phyloP scores from a whole-genome alignment of 2,113 vertebrate genomes.

The Anser cygnoides region DNA sequence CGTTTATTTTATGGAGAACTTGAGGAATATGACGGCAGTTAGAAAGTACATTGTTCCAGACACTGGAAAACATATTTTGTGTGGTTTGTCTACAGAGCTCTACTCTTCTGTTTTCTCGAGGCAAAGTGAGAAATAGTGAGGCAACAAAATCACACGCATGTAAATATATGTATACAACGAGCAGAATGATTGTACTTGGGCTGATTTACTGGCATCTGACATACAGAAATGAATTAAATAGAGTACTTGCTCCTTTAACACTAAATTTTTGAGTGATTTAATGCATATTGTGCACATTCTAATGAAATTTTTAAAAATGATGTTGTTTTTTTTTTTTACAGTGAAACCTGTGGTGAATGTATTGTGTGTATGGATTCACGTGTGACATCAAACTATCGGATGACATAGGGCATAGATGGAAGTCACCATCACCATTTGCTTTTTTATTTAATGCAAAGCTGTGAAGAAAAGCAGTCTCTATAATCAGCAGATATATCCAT shows the following conservation, averaged over 20 bases:
- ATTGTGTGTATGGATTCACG: background rate
- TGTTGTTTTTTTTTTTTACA: background rate
- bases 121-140: background rate
- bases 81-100: background rate
- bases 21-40: slow-evolving; percentile 1
- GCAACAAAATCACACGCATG: background rate
- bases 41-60: slow-evolving; percentile 22
- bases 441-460: background rate
- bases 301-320: background rate
- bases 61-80: slow-evolving; percentile 18
- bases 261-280: background rate
- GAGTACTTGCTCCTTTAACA: background rate
- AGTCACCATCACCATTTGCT: background rate
- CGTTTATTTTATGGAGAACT: background rate
- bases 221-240: background rate
- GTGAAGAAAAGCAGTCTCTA: background rate
- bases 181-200: background rate
- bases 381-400: background rate
- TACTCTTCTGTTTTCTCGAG: background rate
- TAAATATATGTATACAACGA: background rate
- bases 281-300: background rate
- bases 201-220: background rate
- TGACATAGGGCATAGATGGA: background rate
- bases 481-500: background rate
- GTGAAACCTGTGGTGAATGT: background rate